Conservation (phyloP, 2,888 invertebrate genomes). For the Melieria crassipennis region DNA sequence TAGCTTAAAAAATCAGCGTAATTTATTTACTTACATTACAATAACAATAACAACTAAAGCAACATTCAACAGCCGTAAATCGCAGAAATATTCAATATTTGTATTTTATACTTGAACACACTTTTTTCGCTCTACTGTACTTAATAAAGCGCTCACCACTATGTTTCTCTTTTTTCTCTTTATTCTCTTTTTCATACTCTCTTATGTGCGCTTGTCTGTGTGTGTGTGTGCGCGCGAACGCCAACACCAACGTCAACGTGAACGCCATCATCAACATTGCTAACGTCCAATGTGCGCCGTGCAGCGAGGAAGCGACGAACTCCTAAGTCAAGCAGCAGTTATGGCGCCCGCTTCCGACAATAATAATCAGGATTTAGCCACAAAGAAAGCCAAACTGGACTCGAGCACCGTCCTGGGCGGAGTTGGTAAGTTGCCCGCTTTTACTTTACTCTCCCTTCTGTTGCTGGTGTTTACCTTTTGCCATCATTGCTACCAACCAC, state of each 20-base stretch:
- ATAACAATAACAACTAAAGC: slow-evolving; percentile 22
- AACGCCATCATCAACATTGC: too few relatives aligned
- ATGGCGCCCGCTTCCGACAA: slow-evolving; percentile 95
- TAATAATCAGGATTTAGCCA: slow-evolving; percentile 91
- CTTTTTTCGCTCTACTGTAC: slow-evolving; percentile 55
- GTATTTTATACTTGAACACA: slow-evolving; percentile 43
- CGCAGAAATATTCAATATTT: slow-evolving; percentile 57
- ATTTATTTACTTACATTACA: slow-evolving; percentile 39
- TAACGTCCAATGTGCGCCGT: background rate
- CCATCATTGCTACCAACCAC: too few relatives aligned
- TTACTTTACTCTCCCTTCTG: background rate
- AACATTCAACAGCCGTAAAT: background rate
- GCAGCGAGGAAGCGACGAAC: slow-evolving; percentile 98
- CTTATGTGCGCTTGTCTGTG: slow-evolving; percentile 40
- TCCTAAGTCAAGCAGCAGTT: slow-evolving; percentile 94
- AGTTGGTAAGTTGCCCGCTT: slow-evolving; percentile 62
- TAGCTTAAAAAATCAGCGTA: slow-evolving; percentile 40
- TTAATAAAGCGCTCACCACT: slow-evolving; percentile 43
- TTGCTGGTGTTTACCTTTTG: background rate
- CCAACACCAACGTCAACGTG: too few relatives aligned
- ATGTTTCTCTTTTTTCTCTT: slow-evolving; percentile 27
- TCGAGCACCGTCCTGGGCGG: slow-evolving; percentile 65
- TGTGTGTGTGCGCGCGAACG: slow-evolving; percentile 3
- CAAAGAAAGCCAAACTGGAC: slow-evolving; percentile 85
- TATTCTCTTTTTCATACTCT: slow-evolving; percentile 41